A percentile compares a stretch with the other conserved stretches of the same genome.
Conservation (phyloP, 2,797 vertebrate genomes). For the Hipposideros larvatus region DNA sequence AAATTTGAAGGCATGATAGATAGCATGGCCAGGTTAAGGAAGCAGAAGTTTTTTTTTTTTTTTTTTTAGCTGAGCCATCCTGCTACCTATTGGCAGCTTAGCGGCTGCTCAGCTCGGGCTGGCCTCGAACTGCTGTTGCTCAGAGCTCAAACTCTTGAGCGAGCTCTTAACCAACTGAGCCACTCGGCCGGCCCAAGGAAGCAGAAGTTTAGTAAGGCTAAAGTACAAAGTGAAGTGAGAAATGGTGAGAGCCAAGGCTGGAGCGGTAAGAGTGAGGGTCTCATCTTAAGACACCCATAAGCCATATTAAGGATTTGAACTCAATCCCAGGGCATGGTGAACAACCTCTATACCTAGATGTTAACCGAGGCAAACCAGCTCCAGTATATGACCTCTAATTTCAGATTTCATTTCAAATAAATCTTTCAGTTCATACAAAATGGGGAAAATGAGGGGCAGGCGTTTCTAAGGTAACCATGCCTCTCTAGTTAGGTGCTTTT, state of each 20-base stretch:
- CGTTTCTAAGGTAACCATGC: background rate
- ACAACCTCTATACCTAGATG: background rate
- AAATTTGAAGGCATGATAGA: background rate
- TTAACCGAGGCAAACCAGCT: background rate
- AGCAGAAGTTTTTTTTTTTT: background rate
- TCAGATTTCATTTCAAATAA: constrained; percentile 56
- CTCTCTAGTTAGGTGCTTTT: background rate
- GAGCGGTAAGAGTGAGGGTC: background rate
- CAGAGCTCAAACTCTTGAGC: too few species aligned
- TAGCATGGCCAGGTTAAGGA: background rate
- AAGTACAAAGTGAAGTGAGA: background rate
- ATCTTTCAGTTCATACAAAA: background rate
- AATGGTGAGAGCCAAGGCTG: background rate
- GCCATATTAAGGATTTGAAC: background rate
- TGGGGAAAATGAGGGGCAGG: background rate
- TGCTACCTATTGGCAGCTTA: too few species aligned
- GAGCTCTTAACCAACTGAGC: too few species aligned
- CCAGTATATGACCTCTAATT: background rate
- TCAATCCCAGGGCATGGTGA: background rate
- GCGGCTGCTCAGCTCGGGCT: too few species aligned
- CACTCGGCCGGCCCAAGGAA: too few species aligned
- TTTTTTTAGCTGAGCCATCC: too few species aligned
- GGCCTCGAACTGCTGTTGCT: too few species aligned
- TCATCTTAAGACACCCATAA: background rate
- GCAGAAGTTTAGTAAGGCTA: background rate